A percentile compares a stretch with the other conserved stretches of the same genome.
Conservation (phyloP, 1,140 invertebrate genomes). For the Paracyclopina nana region DNA sequence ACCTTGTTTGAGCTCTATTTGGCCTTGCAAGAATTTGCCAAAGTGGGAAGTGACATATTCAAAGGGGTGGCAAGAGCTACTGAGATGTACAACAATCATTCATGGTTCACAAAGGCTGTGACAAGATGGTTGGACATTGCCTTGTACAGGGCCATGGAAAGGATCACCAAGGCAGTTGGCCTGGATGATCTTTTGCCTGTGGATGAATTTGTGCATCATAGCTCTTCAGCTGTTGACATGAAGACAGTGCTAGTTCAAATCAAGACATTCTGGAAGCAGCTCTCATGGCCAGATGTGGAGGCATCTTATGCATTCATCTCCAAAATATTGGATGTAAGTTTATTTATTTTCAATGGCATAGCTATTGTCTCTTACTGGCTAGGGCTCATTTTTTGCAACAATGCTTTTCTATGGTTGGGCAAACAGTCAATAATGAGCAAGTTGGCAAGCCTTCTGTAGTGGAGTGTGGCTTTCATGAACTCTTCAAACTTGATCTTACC, state of each 20-base stretch:
- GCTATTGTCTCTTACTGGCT: not conserved
- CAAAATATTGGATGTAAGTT: conserved; percentile 16
- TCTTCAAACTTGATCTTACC: not conserved
- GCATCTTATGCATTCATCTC: conserved; percentile 39
- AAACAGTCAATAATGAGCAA: not conserved
- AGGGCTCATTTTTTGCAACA: not conserved
- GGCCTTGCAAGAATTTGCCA: conserved; percentile 56
- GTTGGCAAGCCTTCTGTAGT: not conserved
- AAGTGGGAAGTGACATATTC: not conserved
- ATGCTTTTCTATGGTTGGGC: not conserved
- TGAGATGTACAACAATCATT: conserved; percentile 4
- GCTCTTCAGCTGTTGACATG: conserved; percentile 86
- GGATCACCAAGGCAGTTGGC: conserved; percentile 43
- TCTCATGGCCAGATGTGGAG: conserved; percentile 72
- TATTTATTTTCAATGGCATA: not conserved
- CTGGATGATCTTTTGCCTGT: conserved; percentile 26
- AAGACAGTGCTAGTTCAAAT: conserved; percentile 70
- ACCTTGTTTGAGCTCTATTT: conserved; percentile 77
- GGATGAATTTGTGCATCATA: conserved; percentile 63
- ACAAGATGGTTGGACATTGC: conserved; percentile 79
- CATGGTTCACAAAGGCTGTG: conserved; percentile 66
- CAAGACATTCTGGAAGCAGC: conserved; percentile 77
- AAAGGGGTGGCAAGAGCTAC: not conserved
- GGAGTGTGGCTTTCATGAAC: not conserved
- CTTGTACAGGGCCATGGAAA: conserved; percentile 55